Evolutionary conservation across 1,140 invertebrate genomes (phyloP).

Genomic region (Latrodectus geometricus): DNA sequence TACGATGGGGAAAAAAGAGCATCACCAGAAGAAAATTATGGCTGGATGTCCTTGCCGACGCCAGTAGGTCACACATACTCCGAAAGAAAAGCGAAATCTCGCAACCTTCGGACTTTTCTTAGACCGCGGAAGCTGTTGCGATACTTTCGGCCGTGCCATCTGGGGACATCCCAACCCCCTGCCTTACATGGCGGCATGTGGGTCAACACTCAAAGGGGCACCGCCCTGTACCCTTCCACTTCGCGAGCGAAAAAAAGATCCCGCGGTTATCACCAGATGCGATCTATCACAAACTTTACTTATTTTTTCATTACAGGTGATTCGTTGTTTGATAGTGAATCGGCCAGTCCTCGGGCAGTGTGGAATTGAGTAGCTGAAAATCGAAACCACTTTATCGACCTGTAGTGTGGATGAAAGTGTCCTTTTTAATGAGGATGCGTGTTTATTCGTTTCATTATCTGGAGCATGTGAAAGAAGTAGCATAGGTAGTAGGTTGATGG

Average conservation of each 20-base stretch:
- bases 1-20: background rate
- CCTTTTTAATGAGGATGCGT: too few relatives aligned
- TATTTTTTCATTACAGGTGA: background rate
- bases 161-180: background rate
- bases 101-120: slow-evolving; percentile 3
- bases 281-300: slow-evolving; percentile 6
- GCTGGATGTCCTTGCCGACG: background rate
- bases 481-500: too few relatives aligned
- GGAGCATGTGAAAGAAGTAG: too few relatives aligned
- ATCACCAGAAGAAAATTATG: background rate
- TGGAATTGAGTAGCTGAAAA: background rate
- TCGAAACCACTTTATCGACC: background rate
- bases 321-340: background rate
- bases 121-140: background rate
- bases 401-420: background rate
- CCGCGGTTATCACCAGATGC: background rate
- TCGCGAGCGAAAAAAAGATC: background rate
- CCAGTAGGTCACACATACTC: background rate
- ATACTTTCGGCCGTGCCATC: background rate
- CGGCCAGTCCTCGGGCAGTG: background rate
- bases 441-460: too few relatives aligned
- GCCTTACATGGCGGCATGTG: background rate
- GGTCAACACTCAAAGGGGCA: slow-evolving; percentile 24
- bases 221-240: background rate
- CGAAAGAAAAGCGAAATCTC: background rate